Evolutionary conservation across 2,113 vertebrate genomes (phyloP).

Genomic region (Redunca redunca): DNA sequence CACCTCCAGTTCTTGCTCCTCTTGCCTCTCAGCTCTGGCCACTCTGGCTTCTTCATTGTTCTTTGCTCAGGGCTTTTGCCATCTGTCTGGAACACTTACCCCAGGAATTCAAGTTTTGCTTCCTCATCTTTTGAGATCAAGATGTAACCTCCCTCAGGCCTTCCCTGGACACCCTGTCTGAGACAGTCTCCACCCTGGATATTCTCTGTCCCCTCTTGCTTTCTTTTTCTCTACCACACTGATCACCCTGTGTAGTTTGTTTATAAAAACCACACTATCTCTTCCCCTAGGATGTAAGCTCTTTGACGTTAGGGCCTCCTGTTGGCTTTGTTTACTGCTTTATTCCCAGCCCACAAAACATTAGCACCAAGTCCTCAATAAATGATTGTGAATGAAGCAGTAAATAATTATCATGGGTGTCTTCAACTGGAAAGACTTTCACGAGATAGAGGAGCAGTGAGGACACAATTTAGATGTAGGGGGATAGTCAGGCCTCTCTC

Average conservation of each 20-base stretch:
- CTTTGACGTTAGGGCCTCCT: background rate
- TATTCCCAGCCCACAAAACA: background rate
- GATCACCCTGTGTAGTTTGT: background rate
- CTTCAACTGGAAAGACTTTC: background rate
- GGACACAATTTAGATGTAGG: background rate
- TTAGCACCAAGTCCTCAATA: no score
- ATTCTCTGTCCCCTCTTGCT: background rate
- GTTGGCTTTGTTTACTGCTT: background rate
- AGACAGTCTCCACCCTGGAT: background rate
- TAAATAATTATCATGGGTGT: background rate
- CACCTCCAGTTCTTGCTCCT: background rate
- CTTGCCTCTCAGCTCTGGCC: background rate
- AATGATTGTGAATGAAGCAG: background rate
- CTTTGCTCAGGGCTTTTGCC: background rate
- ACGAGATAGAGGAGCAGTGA: background rate
- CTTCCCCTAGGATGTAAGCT: background rate
- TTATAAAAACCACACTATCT: background rate
- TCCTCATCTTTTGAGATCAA: background rate
- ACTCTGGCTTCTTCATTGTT: background rate
- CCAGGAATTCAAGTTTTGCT: background rate
- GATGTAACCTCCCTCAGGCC: background rate
- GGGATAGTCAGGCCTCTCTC: background rate
- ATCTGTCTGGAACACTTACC: background rate
- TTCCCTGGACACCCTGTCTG: background rate
- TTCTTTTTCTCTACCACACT: background rate